Conservation (phyloP, 2,888 invertebrate species). For the Trachelus iudaicus region DNA sequence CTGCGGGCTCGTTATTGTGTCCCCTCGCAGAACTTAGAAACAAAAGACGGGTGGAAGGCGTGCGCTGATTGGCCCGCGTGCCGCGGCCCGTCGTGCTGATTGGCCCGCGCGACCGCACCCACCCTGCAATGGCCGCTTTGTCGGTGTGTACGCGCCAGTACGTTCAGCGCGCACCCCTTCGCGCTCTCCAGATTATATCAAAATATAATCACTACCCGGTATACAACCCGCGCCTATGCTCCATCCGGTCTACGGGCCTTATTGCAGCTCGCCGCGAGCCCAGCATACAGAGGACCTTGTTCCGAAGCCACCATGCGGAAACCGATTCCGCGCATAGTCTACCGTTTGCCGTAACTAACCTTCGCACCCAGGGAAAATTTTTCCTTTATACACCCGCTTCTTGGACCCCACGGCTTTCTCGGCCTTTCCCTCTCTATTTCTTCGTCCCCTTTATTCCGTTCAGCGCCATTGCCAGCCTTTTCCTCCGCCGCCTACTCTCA, state of each 20-base stretch:
- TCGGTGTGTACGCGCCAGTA: conserved; percentile 47
- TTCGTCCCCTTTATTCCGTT: conserved; percentile 2
- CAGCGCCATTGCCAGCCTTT: neutral
- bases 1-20: conserved; percentile 58
- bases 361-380: conserved; percentile 37
- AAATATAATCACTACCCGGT: conserved; percentile 46
- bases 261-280: neutral
- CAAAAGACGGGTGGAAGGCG: conserved; percentile 59
- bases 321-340: conserved; percentile 22
- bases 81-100: conserved; percentile 59
- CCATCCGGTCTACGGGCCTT: conserved; percentile 3
- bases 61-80: conserved; percentile 61
- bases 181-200: conserved; percentile 41
- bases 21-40: conserved; percentile 52
- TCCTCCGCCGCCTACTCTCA: no score
- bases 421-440: conserved; percentile 3
- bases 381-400: conserved; percentile 38
- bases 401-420: conserved; percentile 24
- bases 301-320: conserved; percentile 45
- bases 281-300: conserved; percentile 31
- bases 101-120: conserved; percentile 64
- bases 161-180: conserved; percentile 37
- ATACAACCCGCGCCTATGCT: neutral
- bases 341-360: conserved; percentile 41
- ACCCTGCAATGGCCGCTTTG: conserved; percentile 66